A percentile compares a stretch with the other conserved stretches of the same genome.
phyloP scores from a whole-genome alignment of 2,888 invertebrate species.

The Branchellion lobata region DNA sequence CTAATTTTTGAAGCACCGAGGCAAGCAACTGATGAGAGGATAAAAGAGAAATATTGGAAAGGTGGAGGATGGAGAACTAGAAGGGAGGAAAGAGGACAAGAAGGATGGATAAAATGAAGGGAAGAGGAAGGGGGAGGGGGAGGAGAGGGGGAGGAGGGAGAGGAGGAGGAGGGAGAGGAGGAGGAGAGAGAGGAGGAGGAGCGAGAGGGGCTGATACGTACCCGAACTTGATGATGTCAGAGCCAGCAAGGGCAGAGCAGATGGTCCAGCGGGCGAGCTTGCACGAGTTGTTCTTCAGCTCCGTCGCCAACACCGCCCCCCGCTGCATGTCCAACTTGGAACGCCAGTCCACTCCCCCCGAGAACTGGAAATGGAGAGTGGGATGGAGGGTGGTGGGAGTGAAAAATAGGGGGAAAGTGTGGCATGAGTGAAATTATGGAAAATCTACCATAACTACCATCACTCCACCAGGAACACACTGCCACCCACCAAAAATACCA shows the following conservation, averaged over 20 bases:
- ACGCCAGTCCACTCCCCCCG: conserved; percentile 97
- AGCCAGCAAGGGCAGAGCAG: conserved; percentile 82
- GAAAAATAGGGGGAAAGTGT: not conserved
- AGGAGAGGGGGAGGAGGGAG: too few species aligned
- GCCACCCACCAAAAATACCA: not conserved
- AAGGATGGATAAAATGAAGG: too few species aligned
- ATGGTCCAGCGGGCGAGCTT: conserved; percentile 99
- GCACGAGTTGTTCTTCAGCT: conserved; percentile 97
- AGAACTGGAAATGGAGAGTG: conserved; percentile 64
- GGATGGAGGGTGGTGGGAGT: too few species aligned
- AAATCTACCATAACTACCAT: too few species aligned
- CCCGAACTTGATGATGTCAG: conserved; percentile 96
- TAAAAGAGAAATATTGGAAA: conserved; percentile 11
- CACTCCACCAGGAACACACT: not conserved
- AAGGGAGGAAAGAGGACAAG: too few species aligned
- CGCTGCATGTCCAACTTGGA: conserved; percentile 95
- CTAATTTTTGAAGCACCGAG: too few species aligned
- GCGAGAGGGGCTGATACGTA: conserved; percentile 54
- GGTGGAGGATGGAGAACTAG: too few species aligned
- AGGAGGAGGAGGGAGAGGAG: too few species aligned
- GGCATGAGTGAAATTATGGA: not conserved
- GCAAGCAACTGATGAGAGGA: not conserved
- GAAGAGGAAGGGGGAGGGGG: too few species aligned
- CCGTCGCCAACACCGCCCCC: conserved; percentile 96
- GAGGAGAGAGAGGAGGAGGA: too few species aligned